These are phyloP conservation scores for Pomacea maculata DNA, from an alignment of 1,140 invertebrate genomes.

Conservation along the genomic window DNA sequence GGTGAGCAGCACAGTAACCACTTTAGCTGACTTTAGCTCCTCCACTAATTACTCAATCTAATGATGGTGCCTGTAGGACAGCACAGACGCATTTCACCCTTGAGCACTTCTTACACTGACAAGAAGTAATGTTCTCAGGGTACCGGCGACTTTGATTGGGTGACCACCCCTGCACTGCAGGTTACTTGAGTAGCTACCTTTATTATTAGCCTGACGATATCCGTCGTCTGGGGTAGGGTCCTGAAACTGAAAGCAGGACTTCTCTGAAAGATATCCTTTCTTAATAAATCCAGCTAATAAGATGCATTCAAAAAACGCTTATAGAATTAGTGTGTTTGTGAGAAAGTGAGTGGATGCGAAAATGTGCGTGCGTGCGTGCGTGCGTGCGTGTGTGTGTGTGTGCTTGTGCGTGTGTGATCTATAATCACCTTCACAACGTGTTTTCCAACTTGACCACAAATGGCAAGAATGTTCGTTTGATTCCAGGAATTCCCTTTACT, in stretches of 20 bases:
- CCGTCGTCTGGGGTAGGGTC: slow-evolving; percentile 73
- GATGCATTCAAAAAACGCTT: not conserved
- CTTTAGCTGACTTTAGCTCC: not conserved
- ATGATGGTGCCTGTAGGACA: not conserved
- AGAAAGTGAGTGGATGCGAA: not conserved
- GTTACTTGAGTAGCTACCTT: no score
- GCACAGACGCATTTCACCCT: not conserved
- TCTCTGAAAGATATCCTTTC: slow-evolving; percentile 10
- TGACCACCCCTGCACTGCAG: no score
- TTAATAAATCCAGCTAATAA: no score
- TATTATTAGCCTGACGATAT: slow-evolving; percentile 70
- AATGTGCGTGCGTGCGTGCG: not conserved
- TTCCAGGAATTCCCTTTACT: no score
- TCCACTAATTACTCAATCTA: no score
- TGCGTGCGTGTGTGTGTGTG: not conserved
- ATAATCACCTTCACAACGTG: no score
- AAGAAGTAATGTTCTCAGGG: no score
- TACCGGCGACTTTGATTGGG: no score
- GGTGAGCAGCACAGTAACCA: slow-evolving; percentile 20
- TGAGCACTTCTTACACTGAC: no score
- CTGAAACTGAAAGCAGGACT: slow-evolving; percentile 54
- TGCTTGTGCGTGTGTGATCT: not conserved
- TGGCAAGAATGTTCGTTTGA: no score
- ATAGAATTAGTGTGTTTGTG: slow-evolving; percentile 27
- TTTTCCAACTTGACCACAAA: no score